A percentile compares a stretch with the other conserved stretches of the same genome.
Evolutionary conservation across 2,888 invertebrate species (phyloP).

Genomic region (Agrochola lota): DNA sequence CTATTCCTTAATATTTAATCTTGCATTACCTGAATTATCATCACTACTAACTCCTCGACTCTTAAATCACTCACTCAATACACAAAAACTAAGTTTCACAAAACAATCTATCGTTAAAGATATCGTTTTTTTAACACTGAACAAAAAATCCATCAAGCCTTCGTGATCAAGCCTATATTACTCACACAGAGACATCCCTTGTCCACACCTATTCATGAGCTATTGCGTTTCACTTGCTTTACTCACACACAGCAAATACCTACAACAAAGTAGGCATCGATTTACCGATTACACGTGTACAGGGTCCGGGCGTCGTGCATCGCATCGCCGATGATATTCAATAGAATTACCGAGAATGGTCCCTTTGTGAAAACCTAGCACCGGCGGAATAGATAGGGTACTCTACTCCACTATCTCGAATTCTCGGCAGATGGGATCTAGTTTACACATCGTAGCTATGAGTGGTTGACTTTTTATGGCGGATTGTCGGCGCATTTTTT

Average conservation of each 20-base stretch:
- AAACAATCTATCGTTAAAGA: slow-evolving; percentile 20
- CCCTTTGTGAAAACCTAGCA: slow-evolving; percentile 64
- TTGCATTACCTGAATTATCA: background rate
- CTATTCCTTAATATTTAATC: background rate
- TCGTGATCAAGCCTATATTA: slow-evolving; percentile 10
- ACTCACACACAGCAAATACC: slow-evolving; percentile 59
- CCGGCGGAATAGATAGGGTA: slow-evolving; percentile 42
- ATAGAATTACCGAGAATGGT: slow-evolving; percentile 61
- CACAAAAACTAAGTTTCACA: slow-evolving; percentile 34
- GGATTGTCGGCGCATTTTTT: background rate
- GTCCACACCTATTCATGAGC: slow-evolving; percentile 29
- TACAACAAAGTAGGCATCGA: slow-evolving; percentile 68
- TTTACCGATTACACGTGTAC: slow-evolving; percentile 69
- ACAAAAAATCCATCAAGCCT: slow-evolving; percentile 51
- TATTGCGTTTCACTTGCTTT: slow-evolving; percentile 46
- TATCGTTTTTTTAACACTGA: slow-evolving; percentile 20
- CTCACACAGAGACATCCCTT: slow-evolving; percentile 43
- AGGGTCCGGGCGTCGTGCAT: slow-evolving; percentile 54
- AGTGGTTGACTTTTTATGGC: slow-evolving; percentile 17
- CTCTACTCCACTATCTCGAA: slow-evolving; percentile 51
- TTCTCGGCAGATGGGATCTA: slow-evolving; percentile 49
- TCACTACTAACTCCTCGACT: background rate
- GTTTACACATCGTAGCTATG: slow-evolving; percentile 36
- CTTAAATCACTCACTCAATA: background rate
- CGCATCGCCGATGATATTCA: slow-evolving; percentile 64